Conservation (phyloP, 2,888 invertebrate genomes). For the Synanthedon myopaeformis region DNA sequence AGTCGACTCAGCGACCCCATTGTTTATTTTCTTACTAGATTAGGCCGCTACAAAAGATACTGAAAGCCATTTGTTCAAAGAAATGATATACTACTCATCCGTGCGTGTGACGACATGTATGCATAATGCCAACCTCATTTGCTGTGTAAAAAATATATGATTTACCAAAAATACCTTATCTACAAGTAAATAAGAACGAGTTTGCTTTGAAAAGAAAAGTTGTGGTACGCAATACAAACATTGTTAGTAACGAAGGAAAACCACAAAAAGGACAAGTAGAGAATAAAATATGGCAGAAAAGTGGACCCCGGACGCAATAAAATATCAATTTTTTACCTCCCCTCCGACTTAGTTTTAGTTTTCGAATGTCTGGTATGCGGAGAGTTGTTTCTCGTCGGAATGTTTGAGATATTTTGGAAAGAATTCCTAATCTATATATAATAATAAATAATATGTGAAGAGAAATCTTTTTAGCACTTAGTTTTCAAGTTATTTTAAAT, state of each 20-base stretch:
- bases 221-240: background rate
- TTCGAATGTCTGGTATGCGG: constrained; percentile 3
- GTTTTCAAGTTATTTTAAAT: no score
- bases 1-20: constrained; percentile 25
- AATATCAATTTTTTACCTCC: constrained; percentile 62
- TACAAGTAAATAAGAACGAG: constrained; percentile 13
- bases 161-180: constrained; percentile 9
- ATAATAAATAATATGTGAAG: no score
- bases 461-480: no score
- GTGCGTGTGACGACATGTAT: constrained; percentile 56
- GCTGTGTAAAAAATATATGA: background rate
- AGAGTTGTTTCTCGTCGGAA: no score
- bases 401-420: no score
- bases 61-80: constrained; percentile 55
- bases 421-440: no score
- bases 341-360: constrained; percentile 47
- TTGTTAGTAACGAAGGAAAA: constrained; percentile 12
- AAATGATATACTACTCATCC: constrained; percentile 59
- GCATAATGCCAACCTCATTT: constrained; percentile 22
- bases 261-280: constrained; percentile 36
- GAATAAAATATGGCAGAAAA: constrained; percentile 62
- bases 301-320: constrained; percentile 61
- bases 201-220: constrained; percentile 6
- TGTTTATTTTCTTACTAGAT: constrained; percentile 58
- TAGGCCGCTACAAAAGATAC: constrained; percentile 51